Conservation (phyloP, 1,140 invertebrate species). For the Drosophila ogumai region DNA sequence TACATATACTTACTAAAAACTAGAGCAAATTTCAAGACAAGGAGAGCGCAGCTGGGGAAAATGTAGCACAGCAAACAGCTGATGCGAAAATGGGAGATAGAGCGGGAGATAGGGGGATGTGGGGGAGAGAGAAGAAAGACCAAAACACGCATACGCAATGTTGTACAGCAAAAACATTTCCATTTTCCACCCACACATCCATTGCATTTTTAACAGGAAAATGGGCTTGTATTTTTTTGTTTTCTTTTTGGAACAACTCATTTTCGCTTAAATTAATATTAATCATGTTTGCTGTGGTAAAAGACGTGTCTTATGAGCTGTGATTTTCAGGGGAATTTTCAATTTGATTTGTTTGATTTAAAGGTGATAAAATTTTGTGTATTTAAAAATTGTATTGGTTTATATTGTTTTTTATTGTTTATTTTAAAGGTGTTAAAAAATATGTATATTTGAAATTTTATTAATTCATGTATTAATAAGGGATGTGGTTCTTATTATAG, state of each 20-base stretch:
- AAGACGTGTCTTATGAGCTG: not conserved
- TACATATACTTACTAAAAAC: slow-evolving; percentile 44
- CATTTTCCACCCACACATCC: slow-evolving; percentile 40
- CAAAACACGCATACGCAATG: slow-evolving; percentile 68
- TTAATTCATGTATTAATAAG: not conserved
- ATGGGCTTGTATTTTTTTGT: slow-evolving; percentile 9
- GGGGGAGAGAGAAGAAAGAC: slow-evolving; percentile 24
- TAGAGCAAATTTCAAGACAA: slow-evolving; percentile 36
- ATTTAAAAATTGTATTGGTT: not conserved
- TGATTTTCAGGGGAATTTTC: not conserved
- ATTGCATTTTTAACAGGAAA: slow-evolving; percentile 28
- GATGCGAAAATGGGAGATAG: slow-evolving; percentile 24
- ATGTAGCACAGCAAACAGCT: slow-evolving; percentile 77
- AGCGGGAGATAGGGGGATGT: not conserved
- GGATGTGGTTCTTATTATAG: not conserved
- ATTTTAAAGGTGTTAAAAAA: not conserved
- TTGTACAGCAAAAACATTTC: slow-evolving; percentile 53
- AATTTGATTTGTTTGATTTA: not conserved
- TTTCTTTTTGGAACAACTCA: slow-evolving; percentile 17
- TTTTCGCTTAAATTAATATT: slow-evolving; percentile 60
- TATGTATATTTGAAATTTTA: not conserved
- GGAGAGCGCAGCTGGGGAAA: slow-evolving; percentile 35
- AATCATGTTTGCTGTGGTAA: slow-evolving; percentile 36
- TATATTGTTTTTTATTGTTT: not conserved
- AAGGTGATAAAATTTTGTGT: not conserved